Evolutionary conservation across 2,797 vertebrate genomes (phyloP).

Genomic region (Coendou prehensilis): DNA sequence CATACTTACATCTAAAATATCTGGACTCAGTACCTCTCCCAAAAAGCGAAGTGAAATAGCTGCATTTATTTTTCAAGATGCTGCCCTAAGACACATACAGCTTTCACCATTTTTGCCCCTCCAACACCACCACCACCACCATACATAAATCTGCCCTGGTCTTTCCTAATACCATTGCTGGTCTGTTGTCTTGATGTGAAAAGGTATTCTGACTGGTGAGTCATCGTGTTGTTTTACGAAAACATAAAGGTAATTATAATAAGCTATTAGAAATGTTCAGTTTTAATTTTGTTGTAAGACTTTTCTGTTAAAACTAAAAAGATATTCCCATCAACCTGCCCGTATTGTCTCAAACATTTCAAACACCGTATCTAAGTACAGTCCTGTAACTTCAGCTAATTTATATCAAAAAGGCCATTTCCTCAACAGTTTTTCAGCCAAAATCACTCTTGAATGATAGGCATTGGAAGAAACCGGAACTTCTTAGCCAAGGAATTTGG

Average conservation of each 20-base stretch:
- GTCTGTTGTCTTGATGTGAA: background rate
- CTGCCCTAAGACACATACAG: background rate
- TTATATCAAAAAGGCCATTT: constrained; percentile 65
- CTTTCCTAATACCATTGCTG: background rate
- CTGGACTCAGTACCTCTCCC: background rate
- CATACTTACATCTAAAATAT: constrained; percentile 7
- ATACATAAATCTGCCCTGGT: background rate
- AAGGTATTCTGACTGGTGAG: constrained; percentile 30
- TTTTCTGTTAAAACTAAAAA: constrained; percentile 79
- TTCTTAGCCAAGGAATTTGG: constrained; percentile 34
- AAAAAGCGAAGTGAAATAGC: constrained; percentile 27
- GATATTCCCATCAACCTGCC: constrained; percentile 64
- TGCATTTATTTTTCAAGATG: constrained; percentile 23
- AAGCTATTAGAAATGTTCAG: constrained; percentile 34
- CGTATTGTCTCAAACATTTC: constrained; percentile 68
- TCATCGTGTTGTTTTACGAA: constrained; percentile 52
- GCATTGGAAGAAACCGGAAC: constrained; percentile 47
- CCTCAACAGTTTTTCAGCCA: constrained; percentile 32
- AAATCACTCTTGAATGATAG: constrained; percentile 49
- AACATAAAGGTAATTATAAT: background rate
- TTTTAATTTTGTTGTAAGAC: constrained; percentile 79
- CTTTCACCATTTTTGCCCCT: background rate
- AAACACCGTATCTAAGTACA: constrained; percentile 49
- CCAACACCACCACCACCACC: background rate
- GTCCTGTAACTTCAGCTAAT: constrained; percentile 61